phyloP scores from a whole-genome alignment of 2,113 vertebrate genomes.

The Odontophorus gujanensis region DNA sequence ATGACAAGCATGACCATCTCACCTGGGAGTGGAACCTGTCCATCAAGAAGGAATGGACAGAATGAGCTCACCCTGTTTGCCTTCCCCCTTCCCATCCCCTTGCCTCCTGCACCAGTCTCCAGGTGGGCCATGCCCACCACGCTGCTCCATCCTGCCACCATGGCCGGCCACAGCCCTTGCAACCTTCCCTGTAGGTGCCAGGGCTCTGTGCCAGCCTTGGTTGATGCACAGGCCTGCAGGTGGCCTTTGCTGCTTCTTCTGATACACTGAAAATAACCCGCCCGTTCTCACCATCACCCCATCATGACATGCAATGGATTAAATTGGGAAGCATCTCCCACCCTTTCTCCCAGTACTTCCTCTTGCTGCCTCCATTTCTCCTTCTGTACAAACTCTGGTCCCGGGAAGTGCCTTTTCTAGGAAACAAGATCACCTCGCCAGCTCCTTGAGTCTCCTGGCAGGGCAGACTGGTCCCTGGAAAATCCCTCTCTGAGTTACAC shows the following conservation, averaged over 20 bases:
- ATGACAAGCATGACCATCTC: conserved; percentile 84
- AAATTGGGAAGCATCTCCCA: conserved; percentile 27
- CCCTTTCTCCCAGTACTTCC: background rate
- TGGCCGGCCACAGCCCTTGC: background rate
- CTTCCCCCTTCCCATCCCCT: background rate
- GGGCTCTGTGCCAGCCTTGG: background rate
- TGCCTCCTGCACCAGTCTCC: conserved; percentile 58
- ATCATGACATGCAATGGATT: background rate
- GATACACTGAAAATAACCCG: conserved; percentile 51
- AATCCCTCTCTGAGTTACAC: conserved; percentile 34
- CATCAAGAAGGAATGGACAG: conserved; percentile 87
- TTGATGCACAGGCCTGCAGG: background rate
- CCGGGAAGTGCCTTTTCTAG: conserved; percentile 76
- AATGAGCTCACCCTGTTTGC: conserved; percentile 66
- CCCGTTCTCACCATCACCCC: background rate
- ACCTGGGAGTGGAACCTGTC: conserved; percentile 87
- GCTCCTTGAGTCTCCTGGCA: conserved; percentile 5
- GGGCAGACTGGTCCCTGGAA: conserved; percentile 48
- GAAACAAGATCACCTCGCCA: conserved; percentile 38
- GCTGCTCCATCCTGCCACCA: background rate
- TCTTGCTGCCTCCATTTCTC: background rate
- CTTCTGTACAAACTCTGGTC: conserved; percentile 34
- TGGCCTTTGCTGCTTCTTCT: conserved; percentile 50
- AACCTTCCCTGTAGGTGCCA: background rate
- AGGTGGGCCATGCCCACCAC: conserved; percentile 23